Evolutionary conservation across 2,797 vertebrate genomes (phyloP).

Genomic region (Zalophus californianus): DNA sequence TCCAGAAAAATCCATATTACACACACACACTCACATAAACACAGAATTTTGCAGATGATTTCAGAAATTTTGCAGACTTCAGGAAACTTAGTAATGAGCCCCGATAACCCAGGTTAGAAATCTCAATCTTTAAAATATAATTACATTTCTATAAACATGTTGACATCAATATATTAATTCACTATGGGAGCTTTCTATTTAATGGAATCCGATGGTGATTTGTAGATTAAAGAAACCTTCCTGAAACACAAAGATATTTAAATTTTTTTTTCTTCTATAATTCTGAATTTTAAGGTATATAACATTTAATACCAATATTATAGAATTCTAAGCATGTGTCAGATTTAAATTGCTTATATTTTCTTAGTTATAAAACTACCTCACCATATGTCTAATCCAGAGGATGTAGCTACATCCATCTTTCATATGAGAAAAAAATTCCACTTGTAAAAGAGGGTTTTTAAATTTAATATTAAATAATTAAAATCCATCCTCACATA

Average conservation of each 20-base stretch:
- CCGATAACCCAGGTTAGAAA: background rate
- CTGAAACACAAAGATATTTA: conserved; percentile 3
- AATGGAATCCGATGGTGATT: background rate
- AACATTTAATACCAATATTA: background rate
- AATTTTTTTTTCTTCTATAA: conserved; percentile 5
- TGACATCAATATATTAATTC: conserved; percentile 12
- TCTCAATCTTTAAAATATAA: background rate
- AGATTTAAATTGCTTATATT: conserved; percentile 65
- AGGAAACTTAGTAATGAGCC: background rate
- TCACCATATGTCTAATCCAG: conserved; percentile 60
- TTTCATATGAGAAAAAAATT: conserved; percentile 62
- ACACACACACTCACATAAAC: background rate
- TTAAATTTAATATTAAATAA: conserved; percentile 81
- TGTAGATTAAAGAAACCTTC: background rate
- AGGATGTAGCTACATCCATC: conserved; percentile 17
- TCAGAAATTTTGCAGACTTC: background rate
- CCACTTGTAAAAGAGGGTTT: conserved; percentile 68
- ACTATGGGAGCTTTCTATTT: background rate
- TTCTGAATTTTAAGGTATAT: conserved; percentile 41
- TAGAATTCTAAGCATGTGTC: conserved; percentile 32
- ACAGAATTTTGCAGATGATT: background rate
- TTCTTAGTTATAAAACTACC: conserved; percentile 50
- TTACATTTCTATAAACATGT: background rate
- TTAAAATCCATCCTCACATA: conserved; percentile 76
- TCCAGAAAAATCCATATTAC: background rate